Conservation (phyloP, 2,113 vertebrate genomes). For the Perca schrenkii region DNA sequence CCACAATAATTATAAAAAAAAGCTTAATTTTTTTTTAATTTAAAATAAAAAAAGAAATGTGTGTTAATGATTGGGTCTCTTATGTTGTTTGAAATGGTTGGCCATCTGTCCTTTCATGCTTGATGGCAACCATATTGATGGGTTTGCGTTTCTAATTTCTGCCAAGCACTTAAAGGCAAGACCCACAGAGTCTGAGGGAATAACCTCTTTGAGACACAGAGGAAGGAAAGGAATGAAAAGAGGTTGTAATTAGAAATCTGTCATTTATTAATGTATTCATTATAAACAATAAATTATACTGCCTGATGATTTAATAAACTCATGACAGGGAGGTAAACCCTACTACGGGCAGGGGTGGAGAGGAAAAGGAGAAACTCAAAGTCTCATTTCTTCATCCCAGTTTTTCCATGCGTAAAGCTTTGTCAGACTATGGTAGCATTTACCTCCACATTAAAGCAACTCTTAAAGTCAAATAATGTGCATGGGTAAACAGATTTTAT, state of each 20-base stretch:
- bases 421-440: slow-evolving; percentile 41
- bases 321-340: slow-evolving; percentile 32
- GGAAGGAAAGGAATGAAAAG: slow-evolving; percentile 19
- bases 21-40: slow-evolving; percentile 13
- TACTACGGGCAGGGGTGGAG: slow-evolving; percentile 6
- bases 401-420: slow-evolving; percentile 30
- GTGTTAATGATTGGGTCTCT: slow-evolving; percentile 31
- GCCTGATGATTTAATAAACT: slow-evolving; percentile 55
- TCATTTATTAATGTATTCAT: slow-evolving; percentile 46
- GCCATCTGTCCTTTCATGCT: slow-evolving; percentile 44
- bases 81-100: slow-evolving; percentile 38
- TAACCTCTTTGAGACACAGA: slow-evolving; percentile 21
- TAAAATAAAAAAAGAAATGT: slow-evolving; percentile 13
- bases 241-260: slow-evolving; percentile 53
- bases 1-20: slow-evolving; percentile 13
- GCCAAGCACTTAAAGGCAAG: slow-evolving; percentile 53
- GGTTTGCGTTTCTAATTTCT: slow-evolving; percentile 44
- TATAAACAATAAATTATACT: slow-evolving; percentile 40
- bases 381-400: slow-evolving; percentile 8
- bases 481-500: slow-evolving; percentile 49
- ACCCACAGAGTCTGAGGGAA: slow-evolving; percentile 33
- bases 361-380: slow-evolving; percentile 19
- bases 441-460: slow-evolving; percentile 45
- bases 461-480: slow-evolving; percentile 29
- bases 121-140: slow-evolving; percentile 52